A percentile compares a stretch with the other conserved stretches of the same genome.
These are phyloP conservation scores for Caiman crocodilus DNA, from an alignment of 2,797 vertebrate genomes.

Conservation along the genomic window DNA sequence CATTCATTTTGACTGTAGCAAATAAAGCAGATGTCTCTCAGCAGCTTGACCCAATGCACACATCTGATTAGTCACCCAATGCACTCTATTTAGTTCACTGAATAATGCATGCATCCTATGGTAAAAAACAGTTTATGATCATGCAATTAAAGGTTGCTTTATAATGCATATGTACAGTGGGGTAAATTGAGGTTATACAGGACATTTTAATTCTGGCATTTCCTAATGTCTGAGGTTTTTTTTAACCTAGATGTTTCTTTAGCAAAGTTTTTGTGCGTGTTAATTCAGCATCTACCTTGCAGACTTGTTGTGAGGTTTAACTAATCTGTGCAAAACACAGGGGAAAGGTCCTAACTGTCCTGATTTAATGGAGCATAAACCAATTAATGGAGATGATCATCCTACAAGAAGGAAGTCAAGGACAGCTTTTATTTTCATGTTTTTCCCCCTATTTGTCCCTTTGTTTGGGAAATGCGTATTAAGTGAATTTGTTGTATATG, in stretches of 20 bases:
- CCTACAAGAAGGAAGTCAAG: background rate
- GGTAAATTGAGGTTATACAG: fast-evolving
- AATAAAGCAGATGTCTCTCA: background rate
- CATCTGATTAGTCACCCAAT: too few relatives aligned
- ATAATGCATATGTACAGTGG: fast-evolving
- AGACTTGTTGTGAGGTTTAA: background rate
- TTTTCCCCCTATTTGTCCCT: too few relatives aligned
- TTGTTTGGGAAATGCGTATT: too few relatives aligned
- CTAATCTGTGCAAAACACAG: background rate
- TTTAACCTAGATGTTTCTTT: background rate
- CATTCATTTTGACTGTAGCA: background rate
- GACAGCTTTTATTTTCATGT: too few relatives aligned
- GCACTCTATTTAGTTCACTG: background rate
- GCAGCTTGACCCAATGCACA: background rate
- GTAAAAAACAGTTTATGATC: background rate
- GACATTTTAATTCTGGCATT: background rate
- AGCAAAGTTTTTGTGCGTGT: too few relatives aligned
- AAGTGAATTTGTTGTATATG: too few relatives aligned
- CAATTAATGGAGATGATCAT: background rate
- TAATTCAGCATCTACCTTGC: background rate
- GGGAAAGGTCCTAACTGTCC: slow-evolving; percentile 12
- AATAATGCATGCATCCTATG: background rate
- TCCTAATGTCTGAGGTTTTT: background rate
- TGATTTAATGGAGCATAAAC: slow-evolving; percentile 56
- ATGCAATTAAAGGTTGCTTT: fast-evolving